Conservation (phyloP, 2,797 vertebrate genomes). For the Hybognathus amarus region DNA sequence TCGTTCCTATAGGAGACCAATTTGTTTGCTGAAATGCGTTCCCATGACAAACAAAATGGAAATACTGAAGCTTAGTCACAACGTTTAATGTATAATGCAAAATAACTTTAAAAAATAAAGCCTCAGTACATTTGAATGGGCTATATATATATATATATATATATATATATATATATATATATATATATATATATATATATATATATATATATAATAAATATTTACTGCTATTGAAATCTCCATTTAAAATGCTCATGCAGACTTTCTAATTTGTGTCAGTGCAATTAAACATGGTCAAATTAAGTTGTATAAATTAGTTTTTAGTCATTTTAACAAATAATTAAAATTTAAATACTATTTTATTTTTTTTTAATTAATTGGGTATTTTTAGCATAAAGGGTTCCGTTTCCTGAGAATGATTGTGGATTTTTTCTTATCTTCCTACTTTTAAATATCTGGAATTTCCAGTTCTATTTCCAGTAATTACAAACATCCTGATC, state of each 20-base stretch:
- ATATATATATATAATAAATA: too few relatives aligned
- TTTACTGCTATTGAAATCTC: background rate
- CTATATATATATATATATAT: background rate
- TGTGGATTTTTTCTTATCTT: constrained; percentile 1
- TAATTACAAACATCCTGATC: constrained; percentile 15
- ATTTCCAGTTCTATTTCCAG: constrained; percentile 13
- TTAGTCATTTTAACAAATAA: background rate
- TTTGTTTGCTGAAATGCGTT: background rate
- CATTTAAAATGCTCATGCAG: background rate
- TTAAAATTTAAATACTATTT: background rate
- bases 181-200: too few relatives aligned
- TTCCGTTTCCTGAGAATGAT: background rate
- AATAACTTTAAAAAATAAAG: background rate
- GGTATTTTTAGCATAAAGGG: background rate
- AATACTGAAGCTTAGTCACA: background rate
- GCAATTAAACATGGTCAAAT: background rate
- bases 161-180: too few relatives aligned
- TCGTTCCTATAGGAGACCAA: background rate
- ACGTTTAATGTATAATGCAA: background rate
- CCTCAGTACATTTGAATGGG: background rate
- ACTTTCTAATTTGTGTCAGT: background rate
- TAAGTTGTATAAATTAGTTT: background rate
- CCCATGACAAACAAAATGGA: background rate
- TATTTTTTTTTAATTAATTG: background rate
- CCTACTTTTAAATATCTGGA: background rate